Conservation (phyloP, 2,888 invertebrate species). For the Phyto melanocephala region DNA sequence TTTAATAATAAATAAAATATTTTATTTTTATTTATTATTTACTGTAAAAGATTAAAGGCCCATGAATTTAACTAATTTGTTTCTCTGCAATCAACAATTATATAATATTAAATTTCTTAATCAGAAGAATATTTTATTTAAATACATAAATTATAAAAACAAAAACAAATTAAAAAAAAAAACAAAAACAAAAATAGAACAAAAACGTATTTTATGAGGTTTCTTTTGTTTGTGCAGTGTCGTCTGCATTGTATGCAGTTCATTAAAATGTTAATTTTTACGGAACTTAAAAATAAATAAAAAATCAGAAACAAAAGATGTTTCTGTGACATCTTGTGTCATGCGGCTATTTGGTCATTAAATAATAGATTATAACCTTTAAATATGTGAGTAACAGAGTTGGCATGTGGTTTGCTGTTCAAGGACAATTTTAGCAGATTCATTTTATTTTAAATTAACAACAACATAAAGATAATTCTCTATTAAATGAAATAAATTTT, state of each 20-base stretch:
- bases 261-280: neutral
- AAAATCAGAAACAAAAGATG: neutral
- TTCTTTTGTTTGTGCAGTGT: neutral
- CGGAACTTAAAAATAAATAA: neutral
- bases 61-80: neutral
- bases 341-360: neutral
- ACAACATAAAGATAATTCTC: no score
- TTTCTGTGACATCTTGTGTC: neutral
- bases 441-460: no score
- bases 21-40: neutral
- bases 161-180: neutral
- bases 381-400: neutral
- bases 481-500: no score
- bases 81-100: neutral
- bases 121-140: neutral
- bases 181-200: neutral
- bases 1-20: neutral
- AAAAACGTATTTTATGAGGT: neutral
- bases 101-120: neutral
- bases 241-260: neutral
- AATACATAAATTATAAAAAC: neutral
- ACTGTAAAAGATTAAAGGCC: neutral
- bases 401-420: no score
- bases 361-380: neutral
- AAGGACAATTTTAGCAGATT: no score